Base-by-base conservation (phyloP, 2,113 vertebrate species). In the Saccopteryx bilineata region DNA sequence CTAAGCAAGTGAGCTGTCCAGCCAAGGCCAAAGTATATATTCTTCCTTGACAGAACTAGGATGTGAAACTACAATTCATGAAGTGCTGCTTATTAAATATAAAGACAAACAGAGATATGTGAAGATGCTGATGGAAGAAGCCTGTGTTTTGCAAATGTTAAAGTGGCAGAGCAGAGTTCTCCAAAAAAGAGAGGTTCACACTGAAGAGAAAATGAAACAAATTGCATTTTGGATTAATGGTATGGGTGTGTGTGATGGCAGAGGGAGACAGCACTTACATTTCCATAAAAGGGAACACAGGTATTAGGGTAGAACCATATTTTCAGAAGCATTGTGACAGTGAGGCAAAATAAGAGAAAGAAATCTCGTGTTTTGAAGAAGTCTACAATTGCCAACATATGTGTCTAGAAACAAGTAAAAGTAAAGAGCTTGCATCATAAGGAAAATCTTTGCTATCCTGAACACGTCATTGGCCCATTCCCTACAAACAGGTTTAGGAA, bases 301-400 rank as follows among this genome's bases (percentile, higher is more conserved):
- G 19, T 39, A 10, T 90, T 46, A 87, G 14, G 31, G 31, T n/a
- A 66, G 12, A 88, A 85, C 5, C 1, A 11, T 10, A 52, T 50
- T 69, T 95, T 83, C 50, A 86, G 11, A 71, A 90, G 63, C 39
- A 39, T 68, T 87, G 21, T 50, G 33, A 63, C 21, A 94, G 17
- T 23, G 9, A 88, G 23, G 21, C 48, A 86, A 18, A 19, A 50
- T 56, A 81, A 89, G 60, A 82, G 15, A 93, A 13, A 92, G 26
- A 66, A 75, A 54, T 11, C 1, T 15, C 52, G 39, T 23, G 31
- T 5, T 71, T 23, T 11, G 48, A 48, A 74, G 56, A 66, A 68
- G 26, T 9, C 81, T 86, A 21, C 5, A 58, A 79, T 11, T 65
- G 50, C 48, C 15, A 63, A 65, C 14, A 13, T 5, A 15, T 2